phyloP scores from a whole-genome alignment of 2,888 invertebrate genomes.

The Dromius quadrimaculatus region DNA sequence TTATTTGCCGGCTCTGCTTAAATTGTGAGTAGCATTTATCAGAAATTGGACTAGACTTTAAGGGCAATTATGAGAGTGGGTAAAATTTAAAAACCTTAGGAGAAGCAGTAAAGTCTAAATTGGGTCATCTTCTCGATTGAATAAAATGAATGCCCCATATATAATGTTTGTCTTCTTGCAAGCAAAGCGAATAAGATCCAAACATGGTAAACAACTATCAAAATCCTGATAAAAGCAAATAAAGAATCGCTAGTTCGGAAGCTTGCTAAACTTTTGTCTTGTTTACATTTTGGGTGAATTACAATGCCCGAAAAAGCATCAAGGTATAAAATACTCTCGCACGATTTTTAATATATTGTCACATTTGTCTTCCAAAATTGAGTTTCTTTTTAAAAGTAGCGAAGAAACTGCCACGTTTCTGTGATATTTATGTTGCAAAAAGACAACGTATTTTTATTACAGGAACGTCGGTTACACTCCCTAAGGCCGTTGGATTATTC shows the following conservation, averaged over 20 bases:
- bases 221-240: conserved; percentile 25
- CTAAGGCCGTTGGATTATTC: conserved; percentile 39
- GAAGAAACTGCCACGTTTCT: conserved; percentile 43
- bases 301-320: conserved; percentile 40
- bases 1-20: too few relatives aligned
- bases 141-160: conserved; percentile 3
- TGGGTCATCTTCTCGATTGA: conserved; percentile 28
- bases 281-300: conserved; percentile 26
- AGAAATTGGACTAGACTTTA: too few relatives aligned
- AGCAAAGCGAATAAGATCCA: neutral
- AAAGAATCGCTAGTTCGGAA: neutral
- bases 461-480: conserved; percentile 48
- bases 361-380: conserved; percentile 52
- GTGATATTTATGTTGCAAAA: conserved; percentile 51
- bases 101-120: conserved; percentile 13
- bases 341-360: conserved; percentile 52
- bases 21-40: too few relatives aligned
- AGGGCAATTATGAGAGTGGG: too few relatives aligned
- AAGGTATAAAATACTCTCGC: conserved; percentile 41
- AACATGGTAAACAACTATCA: conserved; percentile 26
- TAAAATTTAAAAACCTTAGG: too few relatives aligned
- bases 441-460: conserved; percentile 48
- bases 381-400: conserved; percentile 49
- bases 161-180: conserved; percentile 5
- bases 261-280: conserved; percentile 14